Base-by-base conservation (phyloP, 2,113 vertebrate genomes). In the Elephas maximus region DNA sequence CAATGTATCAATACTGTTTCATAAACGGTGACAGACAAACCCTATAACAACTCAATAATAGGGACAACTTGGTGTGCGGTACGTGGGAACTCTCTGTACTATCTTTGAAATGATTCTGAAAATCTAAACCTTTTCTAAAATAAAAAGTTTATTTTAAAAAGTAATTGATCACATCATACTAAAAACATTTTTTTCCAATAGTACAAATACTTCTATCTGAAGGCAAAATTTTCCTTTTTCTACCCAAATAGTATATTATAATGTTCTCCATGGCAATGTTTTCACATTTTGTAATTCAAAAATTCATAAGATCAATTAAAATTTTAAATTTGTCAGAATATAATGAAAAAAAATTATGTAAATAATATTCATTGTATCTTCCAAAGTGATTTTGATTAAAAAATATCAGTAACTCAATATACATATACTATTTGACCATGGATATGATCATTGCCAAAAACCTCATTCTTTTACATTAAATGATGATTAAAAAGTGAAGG, bases 101-200 rank as follows among this genome's bases (percentile, higher is more conserved):
- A 33, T 12, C 4, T 37, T n/a, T 57, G n/a, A 80, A 65, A 5
- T 9, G 74, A 73, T 85, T 81, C 37, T 67, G 23, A 30, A 87
- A 81, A 3, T 28, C n/a, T 28, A 77, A 89, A 90, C 24, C 5
- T 90, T 76, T 57, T 45, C n/a, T 87, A 83, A 82, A 91, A 77
- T n/a, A 53, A 51, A 88, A 77, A 28, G 28, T 6, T 69, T 87
- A 81, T 69, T 90, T 69, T n/a, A 73, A 74, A 87, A 90, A 86
- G 4, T 28, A 37, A 87, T 60, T 71, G 4, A 60, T 73, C 57
- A 77, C 11, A 57, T 94, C 78, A 69, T 71, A 41, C 57, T 79
- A 26, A 85, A 90, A 85, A 71, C 1, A 71, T 81, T 44, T 26
- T n/a, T 57, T 78, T 44, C 24, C 51, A 57, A 23, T 63, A 86